phyloP scores from a whole-genome alignment of 37 sponge, comb jelly and placozoan species.

The Beroe forskalii region DNA sequence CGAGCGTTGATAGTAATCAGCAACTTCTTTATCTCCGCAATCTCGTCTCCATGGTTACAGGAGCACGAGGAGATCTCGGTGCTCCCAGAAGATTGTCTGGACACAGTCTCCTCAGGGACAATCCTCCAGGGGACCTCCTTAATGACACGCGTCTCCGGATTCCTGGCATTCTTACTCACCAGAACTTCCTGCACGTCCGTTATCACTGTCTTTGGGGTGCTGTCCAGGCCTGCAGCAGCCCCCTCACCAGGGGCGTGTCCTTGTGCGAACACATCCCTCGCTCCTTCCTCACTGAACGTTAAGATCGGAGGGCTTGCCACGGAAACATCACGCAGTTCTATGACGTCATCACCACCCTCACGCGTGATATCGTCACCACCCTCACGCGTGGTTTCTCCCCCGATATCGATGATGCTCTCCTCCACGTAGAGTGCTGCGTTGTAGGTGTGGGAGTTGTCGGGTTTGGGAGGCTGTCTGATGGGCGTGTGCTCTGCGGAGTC shows the following conservation, averaged over 20 bases:
- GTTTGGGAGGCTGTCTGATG: background rate
- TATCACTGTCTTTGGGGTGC: background rate
- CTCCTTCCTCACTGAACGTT: background rate
- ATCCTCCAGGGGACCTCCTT: background rate
- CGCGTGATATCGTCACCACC: too few relatives aligned
- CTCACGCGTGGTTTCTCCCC: too few relatives aligned
- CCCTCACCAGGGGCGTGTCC: background rate
- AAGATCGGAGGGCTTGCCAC: background rate
- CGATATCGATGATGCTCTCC: background rate
- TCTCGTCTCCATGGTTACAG: background rate
- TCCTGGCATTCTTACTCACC: background rate
- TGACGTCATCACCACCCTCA: too few relatives aligned
- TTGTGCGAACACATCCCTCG: conserved; percentile 2
- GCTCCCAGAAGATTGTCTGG: background rate
- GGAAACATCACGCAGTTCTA: background rate
- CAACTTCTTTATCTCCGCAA: background rate
- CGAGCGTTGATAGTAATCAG: background rate
- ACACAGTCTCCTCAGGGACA: background rate
- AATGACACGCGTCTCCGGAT: background rate
- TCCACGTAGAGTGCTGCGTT: background rate
- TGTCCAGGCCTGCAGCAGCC: background rate
- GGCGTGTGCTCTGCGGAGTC: background rate
- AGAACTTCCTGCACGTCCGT: background rate
- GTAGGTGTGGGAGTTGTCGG: background rate
- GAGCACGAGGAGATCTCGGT: too few relatives aligned